phyloP scores from a whole-genome alignment of 2,888 invertebrate species.

The Entomobrya proxima region DNA sequence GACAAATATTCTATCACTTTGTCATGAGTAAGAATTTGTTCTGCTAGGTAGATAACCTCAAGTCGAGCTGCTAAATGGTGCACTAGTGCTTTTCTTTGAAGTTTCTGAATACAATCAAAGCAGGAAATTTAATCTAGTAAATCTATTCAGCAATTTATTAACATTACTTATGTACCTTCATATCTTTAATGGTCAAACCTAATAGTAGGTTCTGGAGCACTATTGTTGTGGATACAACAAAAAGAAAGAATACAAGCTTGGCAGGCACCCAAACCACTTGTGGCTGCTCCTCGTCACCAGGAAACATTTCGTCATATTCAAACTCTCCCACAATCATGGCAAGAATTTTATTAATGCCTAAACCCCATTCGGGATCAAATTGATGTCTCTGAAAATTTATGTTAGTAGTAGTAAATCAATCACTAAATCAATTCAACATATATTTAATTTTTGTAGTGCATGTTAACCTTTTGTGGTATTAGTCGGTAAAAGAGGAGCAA shows the following conservation, averaged over 20 bases:
- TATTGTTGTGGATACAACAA: neutral
- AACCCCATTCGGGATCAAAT: neutral
- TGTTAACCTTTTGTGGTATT: neutral
- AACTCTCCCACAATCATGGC: conserved; percentile 35
- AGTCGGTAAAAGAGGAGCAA: neutral
- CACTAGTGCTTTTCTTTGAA: too few species aligned
- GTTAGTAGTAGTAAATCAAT: neutral
- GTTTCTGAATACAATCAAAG: too few species aligned
- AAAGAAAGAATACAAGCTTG: neutral
- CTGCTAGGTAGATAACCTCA: too few species aligned
- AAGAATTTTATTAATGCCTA: neutral
- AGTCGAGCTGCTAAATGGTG: too few species aligned
- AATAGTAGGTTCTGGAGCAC: conserved; percentile 26
- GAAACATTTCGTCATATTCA: conserved; percentile 31
- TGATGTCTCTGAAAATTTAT: too few species aligned
- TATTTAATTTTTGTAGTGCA: neutral
- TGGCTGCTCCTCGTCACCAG: neutral
- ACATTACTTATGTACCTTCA: too few species aligned
- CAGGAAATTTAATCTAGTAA: too few species aligned
- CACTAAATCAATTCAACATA: too few species aligned
- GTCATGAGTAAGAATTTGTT: too few species aligned
- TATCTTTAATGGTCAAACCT: conserved; percentile 5
- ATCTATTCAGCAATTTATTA: too few species aligned
- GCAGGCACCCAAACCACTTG: neutral
- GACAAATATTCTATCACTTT: too few species aligned